Evolutionary conservation across 2,888 invertebrate species (phyloP), one percentile per base, ranked within the genome.

Genomic region (Zhengitettix transpicula): DNA sequence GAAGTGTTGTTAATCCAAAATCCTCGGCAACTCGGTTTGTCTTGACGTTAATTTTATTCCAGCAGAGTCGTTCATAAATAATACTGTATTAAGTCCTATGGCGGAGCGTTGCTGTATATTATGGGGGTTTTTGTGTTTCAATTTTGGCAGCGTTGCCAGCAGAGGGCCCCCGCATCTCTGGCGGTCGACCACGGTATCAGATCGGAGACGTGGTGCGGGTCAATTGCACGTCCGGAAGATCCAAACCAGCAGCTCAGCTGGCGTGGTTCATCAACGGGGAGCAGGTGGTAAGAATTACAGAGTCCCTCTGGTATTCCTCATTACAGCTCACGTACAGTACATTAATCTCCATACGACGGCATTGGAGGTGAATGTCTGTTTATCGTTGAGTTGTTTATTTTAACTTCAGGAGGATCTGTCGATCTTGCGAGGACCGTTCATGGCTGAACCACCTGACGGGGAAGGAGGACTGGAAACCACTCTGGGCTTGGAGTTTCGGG

Each of bases 401-500:
- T 28, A n/a, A 28, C 28, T 28, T 28, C 64, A 71, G 70, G 83
- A 82, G 42, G 81, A 82, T 42, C 67, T 77, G 3, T 69, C 71
- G 8, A 74, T 78, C 10, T 70, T 82, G 62, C 70, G 74, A 5
- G 73, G 79, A 10, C 78, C 80, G 0, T 74, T 75, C 54, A 74
- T 77, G 62, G 72, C 75, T 64, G 73, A 74, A 61, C 73, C 77
- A 52, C 3, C 28, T 7, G 28, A 28, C 28, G 79, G 79, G 53
- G 77, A 78, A 56, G 81, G 82, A 68, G 83, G 85, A n/a, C 77
- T 91, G 63, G 87, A 89, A 72, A 85, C 85, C 63, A 84, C 88
- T 28, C 74, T 89, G 55, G 86, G 84, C 41, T 79, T 91, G 64
- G 86, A 89, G 74, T 91, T 91, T 73, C 82, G 83, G 71, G 89